phyloP scores from a whole-genome alignment of 2,888 invertebrate genomes.

The Thysanoteuthis rhombus region DNA sequence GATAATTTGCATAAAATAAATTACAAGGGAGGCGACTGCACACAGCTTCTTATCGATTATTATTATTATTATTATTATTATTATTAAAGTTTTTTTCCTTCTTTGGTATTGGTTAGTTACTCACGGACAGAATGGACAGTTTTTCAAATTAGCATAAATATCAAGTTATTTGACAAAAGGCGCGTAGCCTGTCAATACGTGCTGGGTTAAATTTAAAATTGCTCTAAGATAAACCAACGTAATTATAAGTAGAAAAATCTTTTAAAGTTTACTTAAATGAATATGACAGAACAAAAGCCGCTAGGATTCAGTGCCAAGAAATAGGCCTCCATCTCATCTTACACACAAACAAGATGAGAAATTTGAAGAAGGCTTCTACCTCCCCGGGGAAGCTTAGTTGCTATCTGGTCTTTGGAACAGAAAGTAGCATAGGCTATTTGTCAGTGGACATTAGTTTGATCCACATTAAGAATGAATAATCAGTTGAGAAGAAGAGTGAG shows the following conservation, averaged over 20 bases:
- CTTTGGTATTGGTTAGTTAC: not conserved
- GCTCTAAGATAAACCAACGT: not conserved
- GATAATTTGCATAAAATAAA: constrained; percentile 12
- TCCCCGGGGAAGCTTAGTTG: too few species aligned
- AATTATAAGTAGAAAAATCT: not conserved
- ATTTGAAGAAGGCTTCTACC: too few species aligned
- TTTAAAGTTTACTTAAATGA: too few species aligned
- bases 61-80: not conserved
- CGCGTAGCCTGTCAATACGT: not conserved
- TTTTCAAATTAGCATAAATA: constrained; percentile 12
- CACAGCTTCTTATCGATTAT: not conserved
- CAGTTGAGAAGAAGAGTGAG: too few species aligned
- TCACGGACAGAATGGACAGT: not conserved
- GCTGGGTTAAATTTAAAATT: not conserved
- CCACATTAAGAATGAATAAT: too few species aligned
- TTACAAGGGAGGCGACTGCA: not conserved
- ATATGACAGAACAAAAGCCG: too few species aligned
- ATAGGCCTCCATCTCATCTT: too few species aligned
- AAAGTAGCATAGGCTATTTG: too few species aligned
- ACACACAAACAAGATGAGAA: too few species aligned
- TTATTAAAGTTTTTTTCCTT: not conserved
- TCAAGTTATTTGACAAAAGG: not conserved
- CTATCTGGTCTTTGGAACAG: too few species aligned
- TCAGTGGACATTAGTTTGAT: too few species aligned
- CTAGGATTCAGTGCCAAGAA: too few species aligned